phyloP scores from a whole-genome alignment of 2,888 invertebrate species.

The Epistrophe grossulariae region DNA sequence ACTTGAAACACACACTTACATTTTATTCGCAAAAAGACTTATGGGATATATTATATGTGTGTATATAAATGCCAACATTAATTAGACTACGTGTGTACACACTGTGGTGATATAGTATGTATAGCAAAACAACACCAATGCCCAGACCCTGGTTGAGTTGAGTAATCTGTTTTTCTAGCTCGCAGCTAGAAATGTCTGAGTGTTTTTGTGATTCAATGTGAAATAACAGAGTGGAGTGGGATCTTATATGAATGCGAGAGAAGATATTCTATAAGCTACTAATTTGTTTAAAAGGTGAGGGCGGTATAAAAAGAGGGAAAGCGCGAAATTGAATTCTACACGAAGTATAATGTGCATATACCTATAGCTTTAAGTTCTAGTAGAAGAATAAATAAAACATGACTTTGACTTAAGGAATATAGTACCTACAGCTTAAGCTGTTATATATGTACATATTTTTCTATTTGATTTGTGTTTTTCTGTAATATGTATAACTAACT shows the following conservation, averaged over 20 bases:
- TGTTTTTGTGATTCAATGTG: slow-evolving; percentile 2
- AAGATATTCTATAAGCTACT: slow-evolving; percentile 45
- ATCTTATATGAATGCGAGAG: not conserved
- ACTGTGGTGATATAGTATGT: not conserved
- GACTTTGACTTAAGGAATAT: slow-evolving; percentile 32
- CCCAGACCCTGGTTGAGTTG: slow-evolving; percentile 28
- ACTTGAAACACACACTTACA: not conserved
- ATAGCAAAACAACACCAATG: slow-evolving; percentile 22
- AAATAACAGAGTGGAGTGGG: not conserved
- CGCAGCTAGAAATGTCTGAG: slow-evolving; percentile 50
- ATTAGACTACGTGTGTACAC: slow-evolving; percentile 49
- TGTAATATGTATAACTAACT: slow-evolving; percentile 29
- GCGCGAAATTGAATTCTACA: slow-evolving; percentile 5
- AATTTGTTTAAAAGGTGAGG: slow-evolving; percentile 58
- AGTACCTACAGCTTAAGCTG: slow-evolving; percentile 23
- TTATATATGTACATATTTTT: not conserved
- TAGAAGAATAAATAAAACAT: not conserved
- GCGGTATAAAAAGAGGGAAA: not conserved
- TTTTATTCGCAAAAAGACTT: not conserved
- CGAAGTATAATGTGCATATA: not conserved
- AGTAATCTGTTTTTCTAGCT: slow-evolving; percentile 60
- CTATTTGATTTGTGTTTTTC: not conserved
- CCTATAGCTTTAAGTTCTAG: slow-evolving; percentile 14
- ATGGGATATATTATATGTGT: slow-evolving; percentile 10
- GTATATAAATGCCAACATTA: slow-evolving; percentile 58